A percentile compares a stretch with the other conserved stretches of the same genome.
These are phyloP conservation scores for Phoxinus phoxinus DNA, from an alignment of 2,113 vertebrate genomes.

Conservation along the genomic window DNA sequence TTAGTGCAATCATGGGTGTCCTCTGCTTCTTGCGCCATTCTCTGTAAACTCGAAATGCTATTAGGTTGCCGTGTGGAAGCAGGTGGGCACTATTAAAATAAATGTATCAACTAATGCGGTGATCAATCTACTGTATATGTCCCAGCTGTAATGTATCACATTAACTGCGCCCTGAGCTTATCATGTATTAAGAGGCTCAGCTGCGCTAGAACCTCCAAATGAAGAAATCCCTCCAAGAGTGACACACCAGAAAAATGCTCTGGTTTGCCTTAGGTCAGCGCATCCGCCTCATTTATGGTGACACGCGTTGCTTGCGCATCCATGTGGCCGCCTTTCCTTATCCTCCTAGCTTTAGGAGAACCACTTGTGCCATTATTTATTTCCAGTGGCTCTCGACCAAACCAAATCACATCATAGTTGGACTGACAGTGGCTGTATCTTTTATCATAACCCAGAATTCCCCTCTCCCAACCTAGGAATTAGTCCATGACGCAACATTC, in stretches of 20 bases:
- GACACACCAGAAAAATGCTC: conserved; percentile 52
- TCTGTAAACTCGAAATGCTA: not conserved
- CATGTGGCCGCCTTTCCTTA: not conserved
- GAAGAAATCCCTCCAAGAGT: conserved; percentile 41
- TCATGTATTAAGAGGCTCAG: conserved; percentile 44
- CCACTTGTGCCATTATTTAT: not conserved
- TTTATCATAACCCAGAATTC: conserved; percentile 38
- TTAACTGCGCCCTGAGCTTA: not conserved
- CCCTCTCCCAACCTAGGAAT: conserved; percentile 41
- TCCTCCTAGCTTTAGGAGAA: not conserved
- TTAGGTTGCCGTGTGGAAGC: conserved; percentile 30
- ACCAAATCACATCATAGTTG: conserved; percentile 36
- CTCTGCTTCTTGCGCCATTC: not conserved
- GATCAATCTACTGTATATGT: conserved; percentile 44
- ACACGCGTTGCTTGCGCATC: not conserved
- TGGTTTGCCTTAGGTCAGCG: conserved; percentile 53
- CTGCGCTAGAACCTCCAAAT: conserved; percentile 43
- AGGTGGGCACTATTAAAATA: conserved; percentile 50
- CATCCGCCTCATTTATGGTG: not conserved
- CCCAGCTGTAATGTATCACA: conserved; percentile 2
- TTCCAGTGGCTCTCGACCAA: conserved; percentile 27
- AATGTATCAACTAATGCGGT: conserved; percentile 48
- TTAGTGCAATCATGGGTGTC: not conserved
- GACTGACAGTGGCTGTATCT: conserved; percentile 10
- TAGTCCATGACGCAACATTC: conserved; percentile 41